Evolutionary conservation across 2,113 vertebrate genomes (phyloP).

Genomic region (Pelecanoides urinatrix): DNA sequence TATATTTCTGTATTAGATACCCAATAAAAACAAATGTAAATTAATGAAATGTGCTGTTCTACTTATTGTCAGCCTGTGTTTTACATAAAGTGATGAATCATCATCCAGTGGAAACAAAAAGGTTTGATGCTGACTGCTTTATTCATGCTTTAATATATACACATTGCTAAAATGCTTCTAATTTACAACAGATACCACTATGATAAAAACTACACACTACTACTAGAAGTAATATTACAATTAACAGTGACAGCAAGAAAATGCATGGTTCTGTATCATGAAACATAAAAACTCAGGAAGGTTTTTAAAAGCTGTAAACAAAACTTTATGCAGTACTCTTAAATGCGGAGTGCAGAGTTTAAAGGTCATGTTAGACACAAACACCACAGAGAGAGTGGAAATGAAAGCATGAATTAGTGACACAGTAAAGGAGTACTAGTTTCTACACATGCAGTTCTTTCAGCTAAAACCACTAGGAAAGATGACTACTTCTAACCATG

Average conservation of each 20-base stretch:
- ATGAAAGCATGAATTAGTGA: conserved; percentile 64
- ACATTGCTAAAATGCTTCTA: neutral
- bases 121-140: neutral
- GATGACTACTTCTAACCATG: conserved; percentile 79
- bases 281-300: conserved; percentile 22
- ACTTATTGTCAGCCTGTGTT: neutral
- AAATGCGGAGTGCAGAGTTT: neutral
- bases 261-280: conserved; percentile 28
- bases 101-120: neutral
- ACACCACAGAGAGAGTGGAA: conserved; percentile 15
- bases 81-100: neutral
- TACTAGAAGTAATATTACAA: neutral
- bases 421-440: conserved; percentile 35
- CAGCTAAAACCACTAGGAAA: conserved; percentile 63
- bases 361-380: neutral
- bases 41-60: neutral
- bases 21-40: neutral
- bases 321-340: conserved; percentile 1
- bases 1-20: neutral
- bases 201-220: conserved; percentile 15
- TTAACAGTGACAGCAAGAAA: conserved; percentile 22
- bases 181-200: neutral
- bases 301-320: conserved; percentile 5
- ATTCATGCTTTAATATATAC: neutral
- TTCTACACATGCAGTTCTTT: conserved; percentile 67